Percentiles rank a stretch among this genome's conserved stretches.
Evolutionary conservation across 2,888 invertebrate species (phyloP).

Genomic region (Tinea trinotella): DNA sequence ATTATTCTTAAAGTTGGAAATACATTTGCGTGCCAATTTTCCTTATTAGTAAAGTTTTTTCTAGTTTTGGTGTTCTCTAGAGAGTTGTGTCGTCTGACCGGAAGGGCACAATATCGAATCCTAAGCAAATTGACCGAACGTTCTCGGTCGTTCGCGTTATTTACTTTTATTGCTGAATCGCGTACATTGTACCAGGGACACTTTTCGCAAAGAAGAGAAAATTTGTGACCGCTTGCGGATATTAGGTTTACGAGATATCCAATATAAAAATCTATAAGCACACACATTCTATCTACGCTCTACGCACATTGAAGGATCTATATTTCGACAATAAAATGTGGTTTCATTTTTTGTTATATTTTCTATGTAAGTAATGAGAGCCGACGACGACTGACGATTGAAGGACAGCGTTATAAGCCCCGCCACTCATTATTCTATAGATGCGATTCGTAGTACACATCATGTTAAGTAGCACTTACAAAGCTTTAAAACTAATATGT

Average conservation of each 20-base stretch:
- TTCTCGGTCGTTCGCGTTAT: constrained; percentile 38
- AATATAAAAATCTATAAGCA: constrained; percentile 7
- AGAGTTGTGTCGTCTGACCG: constrained; percentile 21
- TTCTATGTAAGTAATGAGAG: no score
- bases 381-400: no score
- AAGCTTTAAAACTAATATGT: no score
- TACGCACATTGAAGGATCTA: no score
- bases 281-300: not conserved
- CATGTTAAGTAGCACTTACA: no score
- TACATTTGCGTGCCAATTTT: constrained; percentile 10
- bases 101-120: constrained; percentile 34
- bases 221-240: constrained; percentile 29
- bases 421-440: no score
- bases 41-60: constrained; percentile 11
- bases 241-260: constrained; percentile 3
- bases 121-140: constrained; percentile 45
- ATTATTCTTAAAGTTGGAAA: not conserved
- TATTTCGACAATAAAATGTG: no score
- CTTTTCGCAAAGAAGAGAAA: constrained; percentile 30
- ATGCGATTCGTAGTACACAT: no score
- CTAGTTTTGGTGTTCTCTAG: not conserved
- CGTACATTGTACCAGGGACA: constrained; percentile 32
- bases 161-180: constrained; percentile 47
- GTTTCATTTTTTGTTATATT: not conserved
- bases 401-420: no score